Evolutionary conservation across 2,797 vertebrate genomes (phyloP).

Genomic region (Mus minutoides): DNA sequence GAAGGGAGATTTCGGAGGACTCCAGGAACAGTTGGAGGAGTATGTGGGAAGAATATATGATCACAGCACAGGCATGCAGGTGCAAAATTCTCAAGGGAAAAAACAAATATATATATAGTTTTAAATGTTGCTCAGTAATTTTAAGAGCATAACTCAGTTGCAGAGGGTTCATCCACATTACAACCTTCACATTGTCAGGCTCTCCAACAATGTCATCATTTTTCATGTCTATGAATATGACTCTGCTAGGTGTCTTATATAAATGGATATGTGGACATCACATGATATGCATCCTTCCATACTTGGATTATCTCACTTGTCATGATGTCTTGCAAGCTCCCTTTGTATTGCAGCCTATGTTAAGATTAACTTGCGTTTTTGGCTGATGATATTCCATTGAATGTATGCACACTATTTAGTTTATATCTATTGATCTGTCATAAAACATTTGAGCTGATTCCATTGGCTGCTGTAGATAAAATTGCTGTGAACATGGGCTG

Average conservation of each 20-base stretch:
- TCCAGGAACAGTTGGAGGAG: not conserved
- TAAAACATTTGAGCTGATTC: not conserved
- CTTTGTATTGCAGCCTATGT: not conserved
- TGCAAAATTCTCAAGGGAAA: not conserved
- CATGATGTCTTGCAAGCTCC: not conserved
- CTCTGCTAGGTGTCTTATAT: not conserved
- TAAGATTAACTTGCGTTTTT: conserved; percentile 1
- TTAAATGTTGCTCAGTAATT: not conserved
- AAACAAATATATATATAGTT: not conserved
- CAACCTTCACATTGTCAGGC: too few relatives aligned
- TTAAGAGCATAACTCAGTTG: not conserved
- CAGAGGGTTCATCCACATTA: not conserved
- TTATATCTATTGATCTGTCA: not conserved
- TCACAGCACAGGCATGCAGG: not conserved
- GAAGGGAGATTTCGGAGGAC: not conserved
- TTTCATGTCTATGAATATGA: not conserved
- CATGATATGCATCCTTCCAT: not conserved
- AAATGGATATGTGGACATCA: not conserved
- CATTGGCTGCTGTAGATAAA: not conserved
- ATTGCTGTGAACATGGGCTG: not conserved
- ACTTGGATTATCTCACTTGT: not conserved
- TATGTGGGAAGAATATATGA: not conserved
- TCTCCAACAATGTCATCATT: not conserved
- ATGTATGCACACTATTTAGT: not conserved
- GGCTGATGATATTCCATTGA: not conserved